These are phyloP conservation scores for Syngnathoides biaculeatus DNA, from an alignment of 2,113 vertebrate species.

Conservation along the genomic window DNA sequence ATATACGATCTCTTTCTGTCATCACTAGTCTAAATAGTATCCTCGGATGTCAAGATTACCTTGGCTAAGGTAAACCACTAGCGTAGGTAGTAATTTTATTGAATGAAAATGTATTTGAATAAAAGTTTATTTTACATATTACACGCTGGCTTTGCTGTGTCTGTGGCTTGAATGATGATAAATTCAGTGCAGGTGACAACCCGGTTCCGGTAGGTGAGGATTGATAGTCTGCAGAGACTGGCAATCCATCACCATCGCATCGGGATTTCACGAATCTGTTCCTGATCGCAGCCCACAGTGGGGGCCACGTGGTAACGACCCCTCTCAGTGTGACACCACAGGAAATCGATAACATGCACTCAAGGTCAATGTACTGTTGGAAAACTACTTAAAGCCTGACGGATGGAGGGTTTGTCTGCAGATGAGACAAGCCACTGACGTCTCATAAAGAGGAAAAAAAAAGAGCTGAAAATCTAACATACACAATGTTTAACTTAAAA, in stretches of 20 bases:
- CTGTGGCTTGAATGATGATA: constrained; percentile 79
- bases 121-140: constrained; percentile 34
- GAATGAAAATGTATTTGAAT: constrained; percentile 31
- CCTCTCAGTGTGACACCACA: constrained; percentile 84
- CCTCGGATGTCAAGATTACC: constrained; percentile 23
- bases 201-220: constrained; percentile 80
- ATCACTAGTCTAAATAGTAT: constrained; percentile 51
- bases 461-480: constrained; percentile 22
- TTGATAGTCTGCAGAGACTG: constrained; percentile 82
- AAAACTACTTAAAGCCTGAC: constrained; percentile 95
- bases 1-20: constrained; percentile 30
- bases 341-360: constrained; percentile 94
- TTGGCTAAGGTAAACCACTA: not conserved
- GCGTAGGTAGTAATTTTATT: constrained; percentile 37
- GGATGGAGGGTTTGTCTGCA: constrained; percentile 80
- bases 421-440: constrained; percentile 82
- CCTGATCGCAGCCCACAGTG: constrained; percentile 86
- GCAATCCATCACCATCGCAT: constrained; percentile 88
- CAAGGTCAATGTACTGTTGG: constrained; percentile 99
- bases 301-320: constrained; percentile 87
- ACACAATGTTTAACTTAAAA: constrained; percentile 20
- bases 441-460: constrained; percentile 27
- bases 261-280: constrained; percentile 93
- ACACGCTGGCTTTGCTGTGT: constrained; percentile 45
- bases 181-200: constrained; percentile 87